phyloP scores from a whole-genome alignment of 2,888 invertebrate species.

The Ochropleura leucogaster region DNA sequence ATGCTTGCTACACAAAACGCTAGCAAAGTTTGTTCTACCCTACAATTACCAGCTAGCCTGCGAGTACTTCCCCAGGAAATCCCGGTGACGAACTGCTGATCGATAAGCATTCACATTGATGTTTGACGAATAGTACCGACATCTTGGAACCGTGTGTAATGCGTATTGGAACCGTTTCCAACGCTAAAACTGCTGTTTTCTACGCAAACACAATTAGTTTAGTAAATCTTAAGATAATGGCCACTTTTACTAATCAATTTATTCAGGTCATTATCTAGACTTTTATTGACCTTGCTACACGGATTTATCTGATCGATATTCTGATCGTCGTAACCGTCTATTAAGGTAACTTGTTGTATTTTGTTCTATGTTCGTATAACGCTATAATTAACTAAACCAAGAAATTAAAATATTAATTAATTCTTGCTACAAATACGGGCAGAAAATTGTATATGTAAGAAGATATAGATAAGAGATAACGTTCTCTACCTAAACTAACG shows the following conservation, averaged over 20 bases:
- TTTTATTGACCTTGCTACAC: slow-evolving; percentile 26
- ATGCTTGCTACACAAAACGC: background rate
- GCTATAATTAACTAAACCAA: background rate
- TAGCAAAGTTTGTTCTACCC: slow-evolving; percentile 9
- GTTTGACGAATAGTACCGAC: slow-evolving; percentile 12
- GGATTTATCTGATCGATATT: slow-evolving; percentile 11
- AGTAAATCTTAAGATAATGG: slow-evolving; percentile 2
- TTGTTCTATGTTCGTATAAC: background rate
- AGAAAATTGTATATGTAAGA: too few species aligned
- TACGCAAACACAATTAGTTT: background rate
- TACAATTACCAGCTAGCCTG: slow-evolving; percentile 47
- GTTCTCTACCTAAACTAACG: background rate
- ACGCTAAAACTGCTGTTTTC: background rate
- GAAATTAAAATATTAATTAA: too few species aligned
- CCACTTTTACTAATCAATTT: slow-evolving; percentile 15
- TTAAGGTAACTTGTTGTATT: background rate
- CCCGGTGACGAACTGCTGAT: slow-evolving; percentile 61
- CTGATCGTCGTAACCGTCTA: background rate
- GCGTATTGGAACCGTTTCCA: slow-evolving; percentile 14
- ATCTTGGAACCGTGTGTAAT: background rate
- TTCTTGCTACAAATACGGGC: too few species aligned
- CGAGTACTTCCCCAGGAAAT: slow-evolving; percentile 64
- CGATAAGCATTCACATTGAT: slow-evolving; percentile 38
- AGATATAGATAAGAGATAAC: background rate
- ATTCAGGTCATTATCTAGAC: slow-evolving; percentile 14